phyloP scores from a whole-genome alignment of 64 coral and sea anemone genomes.

The Stichodactyla mertensii region DNA sequence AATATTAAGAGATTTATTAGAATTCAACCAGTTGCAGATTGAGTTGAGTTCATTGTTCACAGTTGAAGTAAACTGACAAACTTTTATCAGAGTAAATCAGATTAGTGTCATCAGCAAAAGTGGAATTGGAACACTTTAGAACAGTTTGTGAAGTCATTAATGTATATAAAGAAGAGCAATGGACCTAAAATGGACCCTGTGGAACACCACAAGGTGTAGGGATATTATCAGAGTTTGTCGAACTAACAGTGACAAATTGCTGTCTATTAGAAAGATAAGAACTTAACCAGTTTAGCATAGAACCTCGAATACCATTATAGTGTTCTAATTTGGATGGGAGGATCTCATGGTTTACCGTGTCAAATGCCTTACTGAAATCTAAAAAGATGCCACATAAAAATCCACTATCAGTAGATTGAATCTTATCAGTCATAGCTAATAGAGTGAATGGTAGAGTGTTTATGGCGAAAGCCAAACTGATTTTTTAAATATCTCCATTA shows the following conservation, averaged over 20 bases:
- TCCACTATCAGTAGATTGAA: slow-evolving; percentile 23
- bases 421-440: slow-evolving; percentile 8
- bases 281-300: slow-evolving; percentile 18
- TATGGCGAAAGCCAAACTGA: slow-evolving; percentile 38
- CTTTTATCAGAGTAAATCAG: no score
- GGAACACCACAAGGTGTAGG: slow-evolving; percentile 25
- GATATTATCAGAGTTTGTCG: slow-evolving; percentile 2
- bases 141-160: slow-evolving; percentile 23
- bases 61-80: no score
- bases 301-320: slow-evolving; percentile 31
- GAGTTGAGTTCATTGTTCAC: no score
- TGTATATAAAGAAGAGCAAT: slow-evolving; percentile 27
- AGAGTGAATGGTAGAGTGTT: slow-evolving; percentile 31
- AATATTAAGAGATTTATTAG: no score
- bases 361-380: slow-evolving; percentile 39
- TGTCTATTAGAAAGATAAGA: slow-evolving; percentile 33
- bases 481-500: no score
- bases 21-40: no score
- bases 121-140: slow-evolving; percentile 17
- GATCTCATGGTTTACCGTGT: slow-evolving; percentile 35
- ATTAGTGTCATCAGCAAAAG: slow-evolving; percentile 30
- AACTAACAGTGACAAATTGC: slow-evolving; percentile 15
- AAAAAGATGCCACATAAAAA: slow-evolving; percentile 31
- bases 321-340: slow-evolving; percentile 21
- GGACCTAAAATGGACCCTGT: slow-evolving; percentile 28